Conservation (phyloP, 2,888 invertebrate species). For the Unio delphinus region DNA sequence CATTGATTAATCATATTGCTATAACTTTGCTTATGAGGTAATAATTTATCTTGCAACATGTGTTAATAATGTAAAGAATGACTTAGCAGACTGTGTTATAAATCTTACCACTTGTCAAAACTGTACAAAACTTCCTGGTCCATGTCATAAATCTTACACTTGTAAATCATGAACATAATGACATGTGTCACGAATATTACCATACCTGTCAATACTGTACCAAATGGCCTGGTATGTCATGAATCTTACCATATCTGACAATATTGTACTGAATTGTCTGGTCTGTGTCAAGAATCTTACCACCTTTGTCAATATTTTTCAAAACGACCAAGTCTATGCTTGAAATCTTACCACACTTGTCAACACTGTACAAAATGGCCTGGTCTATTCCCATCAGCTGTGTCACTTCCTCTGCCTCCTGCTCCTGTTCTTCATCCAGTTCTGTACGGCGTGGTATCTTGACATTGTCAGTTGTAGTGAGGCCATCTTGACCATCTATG, state of each 20-base stretch:
- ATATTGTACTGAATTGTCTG: no score
- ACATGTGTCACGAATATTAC: conserved; percentile 67
- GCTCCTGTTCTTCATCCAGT: conserved; percentile 70
- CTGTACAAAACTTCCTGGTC: no score
- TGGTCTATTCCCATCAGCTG: conserved; percentile 89
- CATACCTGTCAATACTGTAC: no score
- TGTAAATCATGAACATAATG: not conserved
- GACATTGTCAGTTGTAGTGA: conserved; percentile 36
- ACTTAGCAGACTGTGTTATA: conserved; percentile 82
- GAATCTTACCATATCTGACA: no score
- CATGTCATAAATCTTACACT: no score
- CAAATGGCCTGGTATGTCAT: conserved; percentile 78
- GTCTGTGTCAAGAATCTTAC: no score
- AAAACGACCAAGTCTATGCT: not conserved
- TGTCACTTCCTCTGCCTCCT: conserved; percentile 46
- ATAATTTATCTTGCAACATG: conserved; percentile 78
- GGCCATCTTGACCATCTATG: conserved; percentile 72
- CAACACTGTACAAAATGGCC: conserved; percentile 92
- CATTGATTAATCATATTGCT: no score
- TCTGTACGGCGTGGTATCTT: conserved; percentile 58
- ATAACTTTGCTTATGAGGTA: no score
- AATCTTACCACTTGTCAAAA: no score
- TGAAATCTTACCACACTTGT: conserved; percentile 81
- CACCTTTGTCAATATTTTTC: not conserved
- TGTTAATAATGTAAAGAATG: conserved; percentile 90